Conservation (phyloP, 2,113 vertebrate species). For the Halcyon senegalensis region DNA sequence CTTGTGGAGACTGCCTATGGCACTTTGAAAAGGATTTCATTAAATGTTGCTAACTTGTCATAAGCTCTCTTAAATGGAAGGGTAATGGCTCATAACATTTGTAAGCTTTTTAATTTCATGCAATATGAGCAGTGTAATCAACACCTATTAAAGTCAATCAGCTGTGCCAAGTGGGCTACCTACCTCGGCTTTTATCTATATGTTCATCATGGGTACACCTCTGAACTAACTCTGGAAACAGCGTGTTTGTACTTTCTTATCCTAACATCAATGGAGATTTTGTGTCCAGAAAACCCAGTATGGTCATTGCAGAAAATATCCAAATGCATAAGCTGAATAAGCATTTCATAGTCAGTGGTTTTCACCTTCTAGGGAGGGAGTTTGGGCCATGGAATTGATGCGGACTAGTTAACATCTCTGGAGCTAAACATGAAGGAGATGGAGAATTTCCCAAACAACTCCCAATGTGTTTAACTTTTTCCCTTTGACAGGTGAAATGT, state of each 20-base stretch:
- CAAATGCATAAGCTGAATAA: background rate
- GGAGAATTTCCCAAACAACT: background rate
- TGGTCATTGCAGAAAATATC: background rate
- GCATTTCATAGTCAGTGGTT: background rate
- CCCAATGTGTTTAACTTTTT: background rate
- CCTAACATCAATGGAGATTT: background rate
- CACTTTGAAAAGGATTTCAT: slow-evolving; percentile 80
- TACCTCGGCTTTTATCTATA: slow-evolving; percentile 71
- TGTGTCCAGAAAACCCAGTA: background rate
- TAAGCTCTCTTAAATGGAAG: slow-evolving; percentile 82
- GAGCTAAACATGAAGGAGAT: background rate
- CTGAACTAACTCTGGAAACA: slow-evolving; percentile 5
- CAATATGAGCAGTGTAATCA: slow-evolving; percentile 83
- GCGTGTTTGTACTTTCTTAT: background rate
- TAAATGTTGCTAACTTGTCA: slow-evolving; percentile 82
- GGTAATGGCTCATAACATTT: slow-evolving; percentile 84
- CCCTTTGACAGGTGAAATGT: background rate
- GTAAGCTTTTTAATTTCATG: slow-evolving; percentile 88
- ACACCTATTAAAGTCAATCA: slow-evolving; percentile 81
- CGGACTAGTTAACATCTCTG: background rate
- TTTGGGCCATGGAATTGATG: background rate
- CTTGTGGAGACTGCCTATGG: slow-evolving; percentile 64
- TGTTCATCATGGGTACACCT: slow-evolving; percentile 55
- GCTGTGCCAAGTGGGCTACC: slow-evolving; percentile 72
- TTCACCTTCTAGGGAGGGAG: background rate